A percentile compares a stretch with the other conserved stretches of the same genome.
Conservation (phyloP, 2,797 vertebrate genomes). For the Corythornis leucogaster region DNA sequence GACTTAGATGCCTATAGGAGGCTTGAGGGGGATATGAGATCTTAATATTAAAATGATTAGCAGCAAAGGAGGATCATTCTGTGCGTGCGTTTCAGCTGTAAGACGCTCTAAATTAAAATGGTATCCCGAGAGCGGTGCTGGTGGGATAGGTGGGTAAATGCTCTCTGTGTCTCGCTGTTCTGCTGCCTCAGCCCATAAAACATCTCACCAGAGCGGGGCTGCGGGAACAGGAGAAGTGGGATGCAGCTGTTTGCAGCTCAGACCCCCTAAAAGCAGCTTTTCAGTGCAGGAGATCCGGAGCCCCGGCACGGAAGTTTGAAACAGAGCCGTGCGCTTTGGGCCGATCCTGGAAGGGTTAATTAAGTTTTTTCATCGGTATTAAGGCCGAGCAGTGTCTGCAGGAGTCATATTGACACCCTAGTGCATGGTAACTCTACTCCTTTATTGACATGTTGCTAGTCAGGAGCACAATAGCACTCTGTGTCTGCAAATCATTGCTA, state of each 20-base stretch:
- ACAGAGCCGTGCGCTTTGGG: constrained; percentile 10
- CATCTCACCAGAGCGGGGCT: constrained; percentile 23
- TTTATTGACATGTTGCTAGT: constrained; percentile 82
- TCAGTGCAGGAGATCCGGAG: constrained; percentile 28
- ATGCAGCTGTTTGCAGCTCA: background rate
- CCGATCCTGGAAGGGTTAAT: constrained; percentile 77
- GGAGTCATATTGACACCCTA: constrained; percentile 80
- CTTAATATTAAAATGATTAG: constrained; percentile 62
- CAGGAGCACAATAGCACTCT: constrained; percentile 80
- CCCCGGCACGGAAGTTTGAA: constrained; percentile 53
- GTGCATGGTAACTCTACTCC: constrained; percentile 73
- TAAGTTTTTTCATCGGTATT: constrained; percentile 77
- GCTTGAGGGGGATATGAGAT: constrained; percentile 37
- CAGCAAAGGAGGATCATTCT: constrained; percentile 32
- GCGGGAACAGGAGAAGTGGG: background rate
- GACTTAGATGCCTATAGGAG: constrained; percentile 26
- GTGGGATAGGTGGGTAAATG: constrained; percentile 22
- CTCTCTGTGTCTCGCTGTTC: background rate
- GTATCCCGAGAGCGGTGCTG: constrained; percentile 6
- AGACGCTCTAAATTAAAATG: constrained; percentile 50
- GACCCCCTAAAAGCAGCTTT: constrained; percentile 64
- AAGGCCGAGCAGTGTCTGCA: constrained; percentile 70
- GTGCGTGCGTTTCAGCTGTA: background rate
- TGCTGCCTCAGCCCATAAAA: constrained; percentile 44
- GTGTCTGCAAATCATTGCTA: constrained; percentile 85